Evolutionary conservation across 2,113 vertebrate species (phyloP).

Genomic region (Meles meles): DNA sequence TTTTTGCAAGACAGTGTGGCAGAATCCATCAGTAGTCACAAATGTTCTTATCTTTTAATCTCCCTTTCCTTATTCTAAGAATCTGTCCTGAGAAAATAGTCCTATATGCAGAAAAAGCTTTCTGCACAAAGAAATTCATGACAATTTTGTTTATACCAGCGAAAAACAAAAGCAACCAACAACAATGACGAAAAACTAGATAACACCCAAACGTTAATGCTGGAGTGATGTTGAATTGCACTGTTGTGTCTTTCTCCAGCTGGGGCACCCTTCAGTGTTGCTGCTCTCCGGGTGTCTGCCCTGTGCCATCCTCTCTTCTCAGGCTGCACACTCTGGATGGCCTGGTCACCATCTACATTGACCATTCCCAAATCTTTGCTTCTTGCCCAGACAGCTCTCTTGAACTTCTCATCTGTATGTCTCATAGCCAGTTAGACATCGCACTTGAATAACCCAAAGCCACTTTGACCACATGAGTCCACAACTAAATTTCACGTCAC

Average conservation of each 20-base stretch:
- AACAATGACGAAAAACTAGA: background rate
- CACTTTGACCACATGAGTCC: background rate
- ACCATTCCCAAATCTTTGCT: background rate
- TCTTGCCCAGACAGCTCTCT: background rate
- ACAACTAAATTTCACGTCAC: background rate
- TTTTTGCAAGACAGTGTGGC: background rate
- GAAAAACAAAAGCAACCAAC: background rate
- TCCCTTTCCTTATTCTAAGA: background rate
- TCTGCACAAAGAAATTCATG: background rate
- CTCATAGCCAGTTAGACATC: background rate
- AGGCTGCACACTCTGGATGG: background rate
- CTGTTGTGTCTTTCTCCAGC: fast-evolving
- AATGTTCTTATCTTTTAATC: background rate
- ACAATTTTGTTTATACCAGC: background rate
- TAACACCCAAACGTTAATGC: background rate
- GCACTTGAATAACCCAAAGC: background rate
- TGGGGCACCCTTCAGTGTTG: background rate
- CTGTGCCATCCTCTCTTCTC: background rate
- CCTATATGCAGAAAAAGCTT: background rate
- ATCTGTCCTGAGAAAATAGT: background rate
- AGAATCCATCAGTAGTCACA: too few relatives aligned
- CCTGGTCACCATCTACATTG: background rate
- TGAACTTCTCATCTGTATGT: background rate
- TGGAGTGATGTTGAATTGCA: background rate
- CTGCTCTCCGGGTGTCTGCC: background rate